phyloP scores from a whole-genome alignment of 1,140 invertebrate species.

The Chionoecetes opilio region DNA sequence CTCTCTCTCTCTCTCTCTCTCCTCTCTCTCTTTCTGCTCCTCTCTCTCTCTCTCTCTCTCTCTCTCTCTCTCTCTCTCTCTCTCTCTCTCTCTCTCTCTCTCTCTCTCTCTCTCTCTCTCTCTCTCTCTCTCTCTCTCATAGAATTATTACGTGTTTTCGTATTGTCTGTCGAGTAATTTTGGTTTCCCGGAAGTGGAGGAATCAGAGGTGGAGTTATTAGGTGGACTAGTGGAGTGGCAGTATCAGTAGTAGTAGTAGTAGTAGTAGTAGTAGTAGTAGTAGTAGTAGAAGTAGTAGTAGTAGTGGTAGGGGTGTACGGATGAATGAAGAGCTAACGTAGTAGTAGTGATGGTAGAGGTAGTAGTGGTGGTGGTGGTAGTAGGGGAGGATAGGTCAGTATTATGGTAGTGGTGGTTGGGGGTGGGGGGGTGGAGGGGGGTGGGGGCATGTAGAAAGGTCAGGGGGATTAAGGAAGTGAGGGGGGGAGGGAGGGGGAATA shows the following conservation, averaged over 20 bases:
- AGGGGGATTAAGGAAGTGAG: neutral
- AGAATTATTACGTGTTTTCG: too few relatives aligned
- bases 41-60: neutral
- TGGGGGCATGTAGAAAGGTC: neutral
- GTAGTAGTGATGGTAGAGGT: conserved; percentile 17
- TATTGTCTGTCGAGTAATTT: too few relatives aligned
- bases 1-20: neutral
- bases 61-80: conserved; percentile 27
- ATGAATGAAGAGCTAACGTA: too few relatives aligned
- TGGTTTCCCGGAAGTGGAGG: too few relatives aligned
- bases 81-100: conserved; percentile 27
- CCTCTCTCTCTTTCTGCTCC: neutral
- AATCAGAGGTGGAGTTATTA: too few relatives aligned
- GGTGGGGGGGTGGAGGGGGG: neutral
- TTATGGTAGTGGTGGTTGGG: neutral
- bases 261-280: conserved; percentile 29
- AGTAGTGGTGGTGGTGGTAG: neutral
- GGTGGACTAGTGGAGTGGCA: too few relatives aligned
- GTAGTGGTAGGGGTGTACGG: too few relatives aligned
- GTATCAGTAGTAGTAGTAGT: neutral
- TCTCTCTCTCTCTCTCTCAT: neutral
- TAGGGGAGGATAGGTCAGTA: too few relatives aligned
- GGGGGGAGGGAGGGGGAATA: neutral
- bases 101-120: neutral
- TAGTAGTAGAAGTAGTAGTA: neutral